phyloP scores from a whole-genome alignment of 2,797 vertebrate genomes.

The Labroides dimidiatus region DNA sequence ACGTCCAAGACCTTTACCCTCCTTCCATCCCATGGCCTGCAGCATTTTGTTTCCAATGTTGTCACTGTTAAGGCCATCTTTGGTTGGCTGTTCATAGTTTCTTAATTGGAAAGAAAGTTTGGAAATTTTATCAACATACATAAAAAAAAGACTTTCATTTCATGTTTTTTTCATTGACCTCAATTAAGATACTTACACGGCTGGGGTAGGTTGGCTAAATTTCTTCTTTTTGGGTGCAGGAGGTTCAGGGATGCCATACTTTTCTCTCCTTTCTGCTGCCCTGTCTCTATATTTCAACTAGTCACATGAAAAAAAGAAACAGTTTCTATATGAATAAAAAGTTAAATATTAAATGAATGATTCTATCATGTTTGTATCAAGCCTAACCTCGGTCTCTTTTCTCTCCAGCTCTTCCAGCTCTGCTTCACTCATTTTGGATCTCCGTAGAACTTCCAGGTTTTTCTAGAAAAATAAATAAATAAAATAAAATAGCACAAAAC shows the following conservation, averaged over 20 bases:
- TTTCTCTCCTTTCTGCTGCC: slow-evolving; percentile 96
- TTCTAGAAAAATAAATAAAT: slow-evolving; percentile 82
- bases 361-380: background rate
- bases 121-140: background rate
- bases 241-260: slow-evolving; percentile 97
- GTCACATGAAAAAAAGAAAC: slow-evolving; percentile 5
- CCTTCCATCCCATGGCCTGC: slow-evolving; percentile 99
- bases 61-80: slow-evolving; percentile 97
- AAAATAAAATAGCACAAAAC: too few species aligned
- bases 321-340: background rate
- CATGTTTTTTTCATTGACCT: background rate
- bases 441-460: slow-evolving; percentile 95
- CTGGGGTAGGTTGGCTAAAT: slow-evolving; percentile 89
- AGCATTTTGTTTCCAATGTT: slow-evolving; percentile 99
- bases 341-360: background rate
- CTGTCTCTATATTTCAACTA: slow-evolving; percentile 98
- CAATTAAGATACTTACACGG: slow-evolving; percentile 83
- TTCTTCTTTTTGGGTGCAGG: slow-evolving; percentile 97
- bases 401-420: slow-evolving; percentile 96
- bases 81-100: slow-evolving; percentile 98
- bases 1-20: slow-evolving; percentile 95
- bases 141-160: too few species aligned
- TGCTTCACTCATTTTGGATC: slow-evolving; percentile 91
- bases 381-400: slow-evolving; percentile 92
- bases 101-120: slow-evolving; percentile 71